Percentiles rank a stretch among this genome's conserved stretches.
Evolutionary conservation across 2,113 vertebrate genomes (phyloP).

Genomic region (Engystomops pustulosus): DNA sequence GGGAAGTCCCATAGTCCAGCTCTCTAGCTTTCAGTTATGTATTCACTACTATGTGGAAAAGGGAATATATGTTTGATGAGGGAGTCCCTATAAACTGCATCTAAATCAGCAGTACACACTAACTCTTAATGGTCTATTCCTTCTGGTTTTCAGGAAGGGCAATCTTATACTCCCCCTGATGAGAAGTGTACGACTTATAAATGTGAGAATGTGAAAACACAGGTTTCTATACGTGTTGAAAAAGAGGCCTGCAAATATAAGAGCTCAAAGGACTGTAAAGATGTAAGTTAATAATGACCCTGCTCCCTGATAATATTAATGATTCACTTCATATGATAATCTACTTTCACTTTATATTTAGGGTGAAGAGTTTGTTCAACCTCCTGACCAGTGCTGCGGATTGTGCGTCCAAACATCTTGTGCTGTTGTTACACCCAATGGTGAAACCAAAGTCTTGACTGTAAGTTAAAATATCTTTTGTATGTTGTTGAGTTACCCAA

Average conservation of each 20-base stretch:
- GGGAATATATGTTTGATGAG: too few relatives aligned
- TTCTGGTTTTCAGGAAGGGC: conserved; percentile 10
- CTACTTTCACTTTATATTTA: background rate
- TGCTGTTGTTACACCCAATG: background rate
- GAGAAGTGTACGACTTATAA: background rate
- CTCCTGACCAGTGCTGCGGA: conserved; percentile 34
- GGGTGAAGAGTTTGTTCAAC: background rate
- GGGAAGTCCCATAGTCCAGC: too few relatives aligned
- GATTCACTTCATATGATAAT: background rate
- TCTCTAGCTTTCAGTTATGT: too few relatives aligned
- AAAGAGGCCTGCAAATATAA: background rate
- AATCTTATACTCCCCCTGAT: background rate
- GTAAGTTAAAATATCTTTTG: background rate
- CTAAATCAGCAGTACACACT: too few relatives aligned
- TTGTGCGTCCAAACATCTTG: conserved; percentile 27
- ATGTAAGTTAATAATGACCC: background rate
- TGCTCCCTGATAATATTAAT: background rate
- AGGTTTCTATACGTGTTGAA: background rate
- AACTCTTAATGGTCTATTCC: background rate
- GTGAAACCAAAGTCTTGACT: background rate
- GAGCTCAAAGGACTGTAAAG: background rate
- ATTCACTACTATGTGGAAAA: too few relatives aligned
- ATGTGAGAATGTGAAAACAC: background rate
- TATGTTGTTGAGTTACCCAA: too few relatives aligned
- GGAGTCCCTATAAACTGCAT: too few relatives aligned